Conservation (phyloP, 2,888 invertebrate genomes). For the Chloroclystis v-ata region DNA sequence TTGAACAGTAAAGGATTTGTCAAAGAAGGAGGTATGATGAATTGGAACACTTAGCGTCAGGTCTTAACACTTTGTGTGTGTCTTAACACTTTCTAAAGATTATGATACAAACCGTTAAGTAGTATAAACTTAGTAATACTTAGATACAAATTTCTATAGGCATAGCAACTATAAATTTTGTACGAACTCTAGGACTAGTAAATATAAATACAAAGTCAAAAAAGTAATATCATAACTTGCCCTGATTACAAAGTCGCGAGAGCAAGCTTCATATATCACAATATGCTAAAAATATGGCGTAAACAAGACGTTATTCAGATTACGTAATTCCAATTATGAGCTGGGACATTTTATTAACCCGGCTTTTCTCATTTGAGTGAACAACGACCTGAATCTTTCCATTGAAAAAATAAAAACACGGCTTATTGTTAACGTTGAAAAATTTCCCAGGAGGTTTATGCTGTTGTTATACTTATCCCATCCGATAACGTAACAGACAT, state of each 20-base stretch:
- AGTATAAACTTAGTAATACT: too few species aligned
- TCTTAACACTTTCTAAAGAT: too few species aligned
- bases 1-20: too few species aligned
- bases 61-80: too few species aligned
- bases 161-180: too few species aligned
- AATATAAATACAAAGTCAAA: not conserved
- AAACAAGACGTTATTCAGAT: constrained; percentile 20
- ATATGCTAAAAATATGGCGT: constrained; percentile 14
- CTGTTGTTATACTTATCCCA: constrained; percentile 38
- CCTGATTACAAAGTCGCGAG: constrained; percentile 8
- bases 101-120: too few species aligned
- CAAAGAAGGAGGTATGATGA: too few species aligned
- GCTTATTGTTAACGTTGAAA: constrained; percentile 46
- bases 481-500: too few species aligned
- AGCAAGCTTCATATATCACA: constrained; percentile 11
- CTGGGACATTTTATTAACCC: constrained; percentile 28
- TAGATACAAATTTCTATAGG: too few species aligned
- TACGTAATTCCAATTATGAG: constrained; percentile 23
- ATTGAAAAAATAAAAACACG: constrained; percentile 40
- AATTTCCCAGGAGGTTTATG: constrained; percentile 43
- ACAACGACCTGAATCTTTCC: constrained; percentile 36
- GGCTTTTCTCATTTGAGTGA: constrained; percentile 32
- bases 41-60: too few species aligned
- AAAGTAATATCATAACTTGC: not conserved
- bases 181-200: too few species aligned